Percentiles rank a stretch among this genome's conserved stretches.
phyloP scores from a whole-genome alignment of 2,113 vertebrate species.

The Anarhynchus alexandrinus region DNA sequence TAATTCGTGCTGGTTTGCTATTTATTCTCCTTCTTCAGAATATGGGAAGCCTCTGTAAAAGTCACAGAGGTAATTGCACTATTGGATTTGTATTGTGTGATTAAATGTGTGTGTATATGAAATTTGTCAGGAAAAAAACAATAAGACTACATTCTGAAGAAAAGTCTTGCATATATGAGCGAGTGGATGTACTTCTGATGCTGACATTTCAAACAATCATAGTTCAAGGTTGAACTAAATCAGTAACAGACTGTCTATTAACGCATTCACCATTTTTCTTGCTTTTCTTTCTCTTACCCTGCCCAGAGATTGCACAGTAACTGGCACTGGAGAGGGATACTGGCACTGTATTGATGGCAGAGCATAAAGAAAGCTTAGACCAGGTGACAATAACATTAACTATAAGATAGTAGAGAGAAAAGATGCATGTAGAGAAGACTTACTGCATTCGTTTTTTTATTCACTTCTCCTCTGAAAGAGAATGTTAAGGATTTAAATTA shows the following conservation, averaged over 20 bases:
- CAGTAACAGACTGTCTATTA: background rate
- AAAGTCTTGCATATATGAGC: background rate
- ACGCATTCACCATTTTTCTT: background rate
- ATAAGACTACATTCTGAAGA: background rate
- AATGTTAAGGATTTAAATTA: background rate
- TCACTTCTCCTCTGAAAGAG: background rate
- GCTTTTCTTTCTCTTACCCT: background rate
- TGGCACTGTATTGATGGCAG: background rate
- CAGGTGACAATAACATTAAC: background rate
- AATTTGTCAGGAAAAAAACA: background rate
- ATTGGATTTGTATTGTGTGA: background rate
- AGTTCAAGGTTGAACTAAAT: background rate
- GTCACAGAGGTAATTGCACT: background rate
- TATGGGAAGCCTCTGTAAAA: background rate
- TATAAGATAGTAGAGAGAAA: background rate
- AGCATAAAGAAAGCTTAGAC: background rate
- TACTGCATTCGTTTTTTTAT: background rate
- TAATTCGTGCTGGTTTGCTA: background rate
- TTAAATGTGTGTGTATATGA: background rate
- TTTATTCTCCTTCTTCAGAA: background rate
- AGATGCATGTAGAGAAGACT: background rate
- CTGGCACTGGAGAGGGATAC: background rate
- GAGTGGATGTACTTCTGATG: background rate
- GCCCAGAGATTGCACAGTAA: background rate
- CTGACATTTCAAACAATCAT: background rate